Evolutionary conservation across 2,888 invertebrate species (phyloP), one percentile per base, ranked within the genome.

Genomic region (Cephus spinipes): DNA sequence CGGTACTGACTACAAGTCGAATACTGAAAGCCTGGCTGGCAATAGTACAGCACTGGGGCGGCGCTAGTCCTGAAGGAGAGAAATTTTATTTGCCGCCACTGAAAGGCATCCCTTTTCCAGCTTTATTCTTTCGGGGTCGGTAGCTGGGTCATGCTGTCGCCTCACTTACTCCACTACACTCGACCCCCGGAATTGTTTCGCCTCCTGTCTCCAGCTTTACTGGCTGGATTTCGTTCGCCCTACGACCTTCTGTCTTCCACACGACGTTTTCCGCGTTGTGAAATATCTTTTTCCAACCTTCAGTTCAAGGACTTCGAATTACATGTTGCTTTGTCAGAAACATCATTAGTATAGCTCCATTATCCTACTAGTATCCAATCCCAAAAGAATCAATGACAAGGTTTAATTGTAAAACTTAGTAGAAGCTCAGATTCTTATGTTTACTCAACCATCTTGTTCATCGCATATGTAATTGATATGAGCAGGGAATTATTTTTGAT

Each of bases 71-170:
- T 77, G 76, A 79, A 80, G 79, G 78, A 80, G 81, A 81, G 82
- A 83, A 87, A 87, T 87, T 86, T 87, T 86, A 86, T 86, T 86
- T 85, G 78, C 81, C 81, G 15, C 79, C 79, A 76, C 73, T 79
- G 81, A 83, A 82, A 81, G 75, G 81, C 80, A 83, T 81, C 79
- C 80, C 77, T 76, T 80, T 81, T 71, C 73, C 77, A 73, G 76
- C 79, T 85, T 82, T 81, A 83, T 84, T 78, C 84, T 78, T 85
- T 81, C 82, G 81, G 82, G 80, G 84, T 76, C 40, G 40, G 40
- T 40, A 15, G 40, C 75, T 77, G 80, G 79, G 80, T 79, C 82
- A 78, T 78, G 79, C 84, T 81, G 82, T 77, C 81, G 84, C 77
- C 82, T 81, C 81, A 82, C 83, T 85, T 84, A 81, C 81, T 73